Conservation (phyloP, 1,140 invertebrate species). For the Neodiprion fabricii region DNA sequence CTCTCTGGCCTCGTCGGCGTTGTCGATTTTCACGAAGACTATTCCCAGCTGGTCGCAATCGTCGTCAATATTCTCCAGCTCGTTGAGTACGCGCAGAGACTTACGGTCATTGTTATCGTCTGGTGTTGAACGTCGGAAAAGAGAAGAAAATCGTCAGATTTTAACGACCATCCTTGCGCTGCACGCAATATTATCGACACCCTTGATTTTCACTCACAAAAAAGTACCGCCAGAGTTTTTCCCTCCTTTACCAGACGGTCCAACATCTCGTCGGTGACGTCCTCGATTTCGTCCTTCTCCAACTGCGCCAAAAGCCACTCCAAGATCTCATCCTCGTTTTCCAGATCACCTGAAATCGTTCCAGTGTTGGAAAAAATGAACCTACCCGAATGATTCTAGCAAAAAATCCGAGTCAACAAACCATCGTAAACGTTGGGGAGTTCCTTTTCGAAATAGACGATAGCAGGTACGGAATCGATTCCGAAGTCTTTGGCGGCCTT, state of each 20-base stretch:
- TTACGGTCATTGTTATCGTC: slow-evolving; percentile 92
- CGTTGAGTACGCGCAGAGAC: slow-evolving; percentile 84
- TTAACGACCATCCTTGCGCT: not conserved
- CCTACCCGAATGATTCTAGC: not conserved
- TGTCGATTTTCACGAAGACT: slow-evolving; percentile 93
- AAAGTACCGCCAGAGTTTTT: slow-evolving; percentile 88
- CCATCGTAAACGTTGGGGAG: slow-evolving; percentile 92
- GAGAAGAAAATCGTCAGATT: slow-evolving; percentile 2
- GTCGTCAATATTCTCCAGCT: slow-evolving; percentile 94
- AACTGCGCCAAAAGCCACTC: slow-evolving; percentile 87
- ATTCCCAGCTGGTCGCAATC: slow-evolving; percentile 89
- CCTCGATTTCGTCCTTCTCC: slow-evolving; percentile 93
- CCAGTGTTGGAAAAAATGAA: not conserved
- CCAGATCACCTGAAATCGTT: slow-evolving; percentile 74
- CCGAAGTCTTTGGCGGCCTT: slow-evolving; percentile 84
- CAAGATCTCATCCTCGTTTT: slow-evolving; percentile 90
- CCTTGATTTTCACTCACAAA: slow-evolving; percentile 75
- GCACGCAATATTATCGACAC: not conserved
- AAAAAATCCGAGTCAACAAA: slow-evolving; percentile 44
- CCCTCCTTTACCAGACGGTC: slow-evolving; percentile 88
- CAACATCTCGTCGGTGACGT: slow-evolving; percentile 93
- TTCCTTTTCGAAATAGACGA: slow-evolving; percentile 93
- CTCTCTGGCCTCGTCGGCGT: slow-evolving; percentile 86
- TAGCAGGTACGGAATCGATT: slow-evolving; percentile 82
- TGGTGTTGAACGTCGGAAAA: slow-evolving; percentile 47